Evolutionary conservation across 1,140 invertebrate genomes (phyloP).

Genomic region (Bombus huntii): DNA sequence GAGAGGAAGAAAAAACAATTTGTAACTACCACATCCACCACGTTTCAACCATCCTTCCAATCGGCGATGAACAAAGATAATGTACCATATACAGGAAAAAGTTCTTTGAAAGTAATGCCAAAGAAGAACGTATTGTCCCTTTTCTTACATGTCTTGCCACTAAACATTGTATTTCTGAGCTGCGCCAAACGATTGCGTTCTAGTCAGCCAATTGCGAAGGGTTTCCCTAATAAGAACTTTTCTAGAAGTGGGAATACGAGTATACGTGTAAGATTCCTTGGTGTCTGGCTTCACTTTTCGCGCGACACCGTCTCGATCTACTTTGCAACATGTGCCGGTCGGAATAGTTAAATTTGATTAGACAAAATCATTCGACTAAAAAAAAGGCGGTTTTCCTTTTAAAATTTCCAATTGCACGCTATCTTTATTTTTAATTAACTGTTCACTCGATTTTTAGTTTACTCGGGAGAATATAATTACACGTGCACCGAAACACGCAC

Average conservation of each 20-base stretch:
- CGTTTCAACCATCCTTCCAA: background rate
- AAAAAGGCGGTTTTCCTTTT: background rate
- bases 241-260: constrained; percentile 47
- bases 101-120: background rate
- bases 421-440: background rate
- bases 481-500: background rate
- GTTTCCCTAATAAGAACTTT: constrained; percentile 56
- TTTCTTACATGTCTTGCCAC: constrained; percentile 26
- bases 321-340: background rate
- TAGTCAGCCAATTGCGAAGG: constrained; percentile 62
- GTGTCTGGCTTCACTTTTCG: constrained; percentile 36
- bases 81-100: background rate
- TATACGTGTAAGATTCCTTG: constrained; percentile 19
- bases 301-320: background rate
- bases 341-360: background rate
- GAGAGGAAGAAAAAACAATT: background rate
- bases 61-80: background rate
- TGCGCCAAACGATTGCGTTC: constrained; percentile 60
- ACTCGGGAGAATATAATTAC: background rate
- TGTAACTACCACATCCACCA: background rate
- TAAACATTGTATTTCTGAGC: constrained; percentile 1
- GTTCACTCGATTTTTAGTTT: background rate
- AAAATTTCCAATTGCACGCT: background rate
- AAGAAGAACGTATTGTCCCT: constrained; percentile 23
- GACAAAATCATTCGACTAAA: background rate